phyloP scores from a whole-genome alignment of 2,113 vertebrate species.

The Sitta europaea region DNA sequence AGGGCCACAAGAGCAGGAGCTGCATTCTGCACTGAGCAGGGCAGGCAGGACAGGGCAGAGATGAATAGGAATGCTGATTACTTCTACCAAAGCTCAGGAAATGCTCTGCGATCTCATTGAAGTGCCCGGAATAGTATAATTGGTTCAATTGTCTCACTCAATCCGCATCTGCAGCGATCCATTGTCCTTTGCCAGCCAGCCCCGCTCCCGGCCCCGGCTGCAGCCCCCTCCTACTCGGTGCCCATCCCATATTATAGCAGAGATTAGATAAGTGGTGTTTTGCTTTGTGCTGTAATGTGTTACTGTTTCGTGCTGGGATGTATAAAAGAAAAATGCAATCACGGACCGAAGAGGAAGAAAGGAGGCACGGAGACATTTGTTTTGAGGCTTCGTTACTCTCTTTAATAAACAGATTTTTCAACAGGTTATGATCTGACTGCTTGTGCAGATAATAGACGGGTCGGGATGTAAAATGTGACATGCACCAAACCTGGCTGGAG shows the following conservation, averaged over 20 bases:
- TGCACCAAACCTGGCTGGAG: accelerated
- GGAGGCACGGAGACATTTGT: neutral
- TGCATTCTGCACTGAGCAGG: neutral
- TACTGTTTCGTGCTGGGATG: neutral
- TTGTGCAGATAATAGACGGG: neutral
- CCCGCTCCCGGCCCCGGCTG: neutral
- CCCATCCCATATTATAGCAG: neutral
- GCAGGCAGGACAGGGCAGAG: neutral
- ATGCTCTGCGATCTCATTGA: neutral
- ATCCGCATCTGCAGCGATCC: neutral
- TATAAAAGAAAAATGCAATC: neutral
- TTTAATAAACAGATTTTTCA: neutral
- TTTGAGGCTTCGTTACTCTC: neutral
- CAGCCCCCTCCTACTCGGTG: neutral
- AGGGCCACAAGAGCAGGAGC: neutral
- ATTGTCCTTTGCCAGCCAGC: neutral
- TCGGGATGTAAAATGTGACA: accelerated
- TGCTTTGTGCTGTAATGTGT: slow-evolving; percentile 6
- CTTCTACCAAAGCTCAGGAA: neutral
- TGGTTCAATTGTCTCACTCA: slow-evolving; percentile 33
- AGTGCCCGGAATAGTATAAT: neutral
- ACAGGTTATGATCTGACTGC: neutral
- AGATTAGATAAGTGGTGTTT: slow-evolving; percentile 19
- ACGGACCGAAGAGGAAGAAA: neutral
- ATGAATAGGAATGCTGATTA: slow-evolving; percentile 16